Conservation (phyloP, 2,113 vertebrate genomes). For the Poicephalus meyeri region DNA sequence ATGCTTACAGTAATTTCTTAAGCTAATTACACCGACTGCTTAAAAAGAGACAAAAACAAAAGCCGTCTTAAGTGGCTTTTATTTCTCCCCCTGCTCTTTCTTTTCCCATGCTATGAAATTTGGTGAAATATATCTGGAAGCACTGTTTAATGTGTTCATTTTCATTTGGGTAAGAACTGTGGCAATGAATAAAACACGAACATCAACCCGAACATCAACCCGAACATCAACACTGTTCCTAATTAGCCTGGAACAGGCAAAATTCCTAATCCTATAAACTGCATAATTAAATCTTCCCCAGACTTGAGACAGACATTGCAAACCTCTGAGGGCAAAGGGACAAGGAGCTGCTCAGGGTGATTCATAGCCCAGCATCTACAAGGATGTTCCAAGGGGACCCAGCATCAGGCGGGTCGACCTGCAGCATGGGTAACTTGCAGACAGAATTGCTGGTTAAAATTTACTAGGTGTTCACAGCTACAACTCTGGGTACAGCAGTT, state of each 20-base stretch:
- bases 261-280: not conserved
- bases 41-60: not conserved
- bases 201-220: not conserved
- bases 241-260: not conserved
- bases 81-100: not conserved
- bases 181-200: not conserved
- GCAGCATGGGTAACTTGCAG: not conserved
- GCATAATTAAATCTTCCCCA: not conserved
- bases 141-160: not conserved
- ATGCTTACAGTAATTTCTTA: not conserved
- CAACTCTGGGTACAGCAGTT: not conserved
- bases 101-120: not conserved
- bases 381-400: not conserved
- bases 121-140: not conserved
- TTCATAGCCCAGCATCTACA: not conserved
- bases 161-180: not conserved
- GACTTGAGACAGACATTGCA: not conserved
- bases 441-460: not conserved
- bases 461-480: not conserved
- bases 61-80: not conserved
- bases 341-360: not conserved
- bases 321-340: not conserved
- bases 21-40: not conserved
- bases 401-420: not conserved
- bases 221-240: not conserved